A percentile compares a stretch with the other conserved stretches of the same genome.
These are phyloP conservation scores for Hippocampus barbouri DNA, from an alignment of 2,113 vertebrate genomes.

Conservation along the genomic window DNA sequence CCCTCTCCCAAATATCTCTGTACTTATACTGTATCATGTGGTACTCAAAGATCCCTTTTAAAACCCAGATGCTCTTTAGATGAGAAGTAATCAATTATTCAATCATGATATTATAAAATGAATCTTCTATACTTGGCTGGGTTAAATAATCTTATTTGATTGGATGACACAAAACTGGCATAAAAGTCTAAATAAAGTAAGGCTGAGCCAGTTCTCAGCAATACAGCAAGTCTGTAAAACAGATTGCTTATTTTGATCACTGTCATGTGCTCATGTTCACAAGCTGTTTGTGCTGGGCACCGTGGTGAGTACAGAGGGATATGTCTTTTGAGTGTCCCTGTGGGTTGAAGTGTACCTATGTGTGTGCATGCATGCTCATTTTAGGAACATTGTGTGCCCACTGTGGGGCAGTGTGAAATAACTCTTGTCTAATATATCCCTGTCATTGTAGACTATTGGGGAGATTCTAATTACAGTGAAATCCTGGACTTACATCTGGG, in stretches of 20 bases:
- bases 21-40: constrained; percentile 4
- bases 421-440: constrained; percentile 93
- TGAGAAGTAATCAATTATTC: constrained; percentile 4
- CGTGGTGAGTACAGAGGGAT: constrained; percentile 47
- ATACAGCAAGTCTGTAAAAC: constrained; percentile 70
- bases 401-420: constrained; percentile 76
- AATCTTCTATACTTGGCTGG: neutral
- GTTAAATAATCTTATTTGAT: neutral
- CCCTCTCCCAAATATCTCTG: constrained; percentile 1
- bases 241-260: constrained; percentile 39
- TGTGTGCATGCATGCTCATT: constrained; percentile 56
- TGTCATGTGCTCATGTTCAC: constrained; percentile 31
- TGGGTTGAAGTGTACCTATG: constrained; percentile 24
- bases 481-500: constrained; percentile 99
- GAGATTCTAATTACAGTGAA: constrained; percentile 99
- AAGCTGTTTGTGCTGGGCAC: constrained; percentile 44
- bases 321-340: constrained; percentile 42
- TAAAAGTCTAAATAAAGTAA: constrained; percentile 12
- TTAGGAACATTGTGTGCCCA: constrained; percentile 48
- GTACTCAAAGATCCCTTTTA: constrained; percentile 16
- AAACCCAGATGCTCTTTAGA: constrained; percentile 23
- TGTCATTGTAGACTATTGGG: constrained; percentile 99
- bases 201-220: constrained; percentile 39
- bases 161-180: neutral
- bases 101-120: constrained; percentile 9